Conservation (phyloP, 2,113 vertebrate genomes). For the Zapornia atra region DNA sequence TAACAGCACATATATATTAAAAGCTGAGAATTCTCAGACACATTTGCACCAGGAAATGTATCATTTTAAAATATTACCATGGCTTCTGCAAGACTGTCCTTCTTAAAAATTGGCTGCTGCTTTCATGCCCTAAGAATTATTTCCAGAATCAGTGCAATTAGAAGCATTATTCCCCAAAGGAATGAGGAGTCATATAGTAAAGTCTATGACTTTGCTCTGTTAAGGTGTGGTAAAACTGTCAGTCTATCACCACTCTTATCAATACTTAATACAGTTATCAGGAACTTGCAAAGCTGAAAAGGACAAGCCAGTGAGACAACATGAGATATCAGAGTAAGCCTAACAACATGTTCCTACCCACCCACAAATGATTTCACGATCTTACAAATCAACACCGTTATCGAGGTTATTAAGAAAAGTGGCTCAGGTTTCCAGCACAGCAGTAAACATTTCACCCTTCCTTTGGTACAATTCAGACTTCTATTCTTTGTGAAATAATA, state of each 20-base stretch:
- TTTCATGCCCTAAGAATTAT: not conserved
- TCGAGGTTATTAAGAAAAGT: slow-evolving; percentile 16
- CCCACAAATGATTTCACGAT: slow-evolving; percentile 39
- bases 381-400: slow-evolving; percentile 40
- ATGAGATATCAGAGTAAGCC: not conserved
- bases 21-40: not conserved
- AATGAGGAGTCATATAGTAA: not conserved
- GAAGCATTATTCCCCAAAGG: not conserved
- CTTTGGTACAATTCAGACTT: slow-evolving; percentile 47
- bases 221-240: not conserved
- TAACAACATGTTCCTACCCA: slow-evolving; percentile 21
- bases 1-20: not conserved
- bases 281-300: not conserved
- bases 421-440: slow-evolving; percentile 12
- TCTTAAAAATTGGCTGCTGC: not conserved
- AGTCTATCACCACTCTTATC: not conserved
- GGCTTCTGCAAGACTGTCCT: not conserved
- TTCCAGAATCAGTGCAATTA: not conserved
- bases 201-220: not conserved
- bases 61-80: not conserved
- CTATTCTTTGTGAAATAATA: slow-evolving; percentile 63
- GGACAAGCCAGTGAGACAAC: not conserved
- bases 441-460: slow-evolving; percentile 64
- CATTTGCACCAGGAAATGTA: not conserved
- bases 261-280: not conserved